Conservation (phyloP, 2,113 vertebrate genomes). For the Chloropsis cyanopogon region DNA sequence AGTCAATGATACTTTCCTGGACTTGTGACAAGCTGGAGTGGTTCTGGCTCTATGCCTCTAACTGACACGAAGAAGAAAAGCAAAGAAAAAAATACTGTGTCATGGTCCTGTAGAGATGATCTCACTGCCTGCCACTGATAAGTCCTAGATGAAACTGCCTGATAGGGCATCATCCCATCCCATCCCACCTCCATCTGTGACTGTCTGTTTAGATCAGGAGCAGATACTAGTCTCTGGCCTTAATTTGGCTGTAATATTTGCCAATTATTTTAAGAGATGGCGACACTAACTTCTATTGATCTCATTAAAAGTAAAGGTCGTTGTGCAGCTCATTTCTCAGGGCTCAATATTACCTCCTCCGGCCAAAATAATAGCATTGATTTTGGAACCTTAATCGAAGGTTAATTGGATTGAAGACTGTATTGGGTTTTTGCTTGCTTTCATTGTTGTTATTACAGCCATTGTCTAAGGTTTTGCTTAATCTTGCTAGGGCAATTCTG, state of each 20-base stretch:
- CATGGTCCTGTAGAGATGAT: background rate
- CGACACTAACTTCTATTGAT: constrained; percentile 74
- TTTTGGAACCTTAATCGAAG: constrained; percentile 78
- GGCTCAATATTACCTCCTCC: constrained; percentile 59
- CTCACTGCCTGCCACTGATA: background rate
- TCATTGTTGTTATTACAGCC: constrained; percentile 3
- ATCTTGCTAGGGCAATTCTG: constrained; percentile 34
- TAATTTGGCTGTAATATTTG: constrained; percentile 73
- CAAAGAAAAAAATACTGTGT: background rate
- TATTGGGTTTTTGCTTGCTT: constrained; percentile 36
- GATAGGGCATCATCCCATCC: background rate
- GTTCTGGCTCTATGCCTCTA: background rate
- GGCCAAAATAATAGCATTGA: constrained; percentile 70
- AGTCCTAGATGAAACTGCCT: background rate
- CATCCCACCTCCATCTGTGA: constrained; percentile 6
- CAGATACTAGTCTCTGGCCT: constrained; percentile 31
- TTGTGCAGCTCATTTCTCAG: constrained; percentile 46
- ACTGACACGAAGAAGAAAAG: background rate
- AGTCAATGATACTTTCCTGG: background rate
- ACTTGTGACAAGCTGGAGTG: background rate
- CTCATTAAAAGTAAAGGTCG: constrained; percentile 78
- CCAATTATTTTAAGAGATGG: constrained; percentile 76
- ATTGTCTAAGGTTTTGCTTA: constrained; percentile 52
- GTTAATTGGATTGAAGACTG: constrained; percentile 78
- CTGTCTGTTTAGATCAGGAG: constrained; percentile 62